Evolutionary conservation across 30 jellyfish, hydroid and myxozoan genomes (phyloP), one percentile per base, ranked within the genome.

Genomic region (Cassiopea andromeda): DNA sequence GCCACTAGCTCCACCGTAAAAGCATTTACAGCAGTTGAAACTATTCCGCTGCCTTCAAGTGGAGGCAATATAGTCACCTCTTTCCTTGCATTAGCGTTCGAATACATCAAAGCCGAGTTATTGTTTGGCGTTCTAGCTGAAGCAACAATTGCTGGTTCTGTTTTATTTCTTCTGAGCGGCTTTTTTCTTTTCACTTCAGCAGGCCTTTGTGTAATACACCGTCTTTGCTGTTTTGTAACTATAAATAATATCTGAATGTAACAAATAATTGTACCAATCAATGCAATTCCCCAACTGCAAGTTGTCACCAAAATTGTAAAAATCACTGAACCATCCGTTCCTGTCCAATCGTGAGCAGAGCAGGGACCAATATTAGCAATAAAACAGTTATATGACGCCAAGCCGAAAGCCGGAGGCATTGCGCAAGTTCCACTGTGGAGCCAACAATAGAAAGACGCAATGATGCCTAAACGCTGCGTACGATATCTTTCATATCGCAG

Each of bases 361-460:
- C 96, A 89, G 1, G 88, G 88, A 38, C 96, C 92, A 38, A 67
- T 80, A 54, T 89, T 89, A 1, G 86, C 46, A 13, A 89, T 81
- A 54, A 89, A 89, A 48, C 96, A 89, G 18, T 47, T 60, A 64
- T 80, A 89, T 18, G 96, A 89, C 57, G 88, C 79, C 44, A 89
- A 77, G n/a, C 96, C 96, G 57, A 89, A 80, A 78, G 78, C 73
- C 1, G 96, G 96, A 44, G 96, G 96, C 79, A 89, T 46, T 7
- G 92, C 96, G 60, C 92, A 89, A 19, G 79, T 79, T 2, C 67
- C 73, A 60, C 92, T 80, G 85, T 89, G 81, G 48, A 89, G 27
- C 96, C 96, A 89, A 14, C 87, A 44, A 58, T 10, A 15, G 50
- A 73, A 16, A 48, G 60, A 43, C 13, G 85, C 84, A 54, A 71